A percentile compares a stretch with the other conserved stretches of the same genome.
phyloP scores from a whole-genome alignment of 2,888 invertebrate species.

The Oeneis ivallda region DNA sequence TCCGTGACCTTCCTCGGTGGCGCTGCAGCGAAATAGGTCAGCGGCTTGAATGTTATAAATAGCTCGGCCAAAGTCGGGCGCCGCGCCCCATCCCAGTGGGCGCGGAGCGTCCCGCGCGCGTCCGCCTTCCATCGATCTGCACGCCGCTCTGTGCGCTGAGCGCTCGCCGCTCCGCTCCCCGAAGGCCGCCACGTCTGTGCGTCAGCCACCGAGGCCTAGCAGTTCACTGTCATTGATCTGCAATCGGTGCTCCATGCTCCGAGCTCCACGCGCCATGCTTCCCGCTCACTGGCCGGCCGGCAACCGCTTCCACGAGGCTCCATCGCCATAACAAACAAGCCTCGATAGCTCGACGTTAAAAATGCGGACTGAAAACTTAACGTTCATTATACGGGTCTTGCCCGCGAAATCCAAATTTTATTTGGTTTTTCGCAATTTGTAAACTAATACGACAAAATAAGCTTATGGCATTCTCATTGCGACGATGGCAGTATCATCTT shows the following conservation, averaged over 20 bases:
- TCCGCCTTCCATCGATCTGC: constrained; percentile 53
- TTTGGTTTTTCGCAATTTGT: too few relatives aligned
- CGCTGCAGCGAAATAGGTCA: constrained; percentile 81
- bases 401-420: too few relatives aligned
- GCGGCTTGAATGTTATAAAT: constrained; percentile 81
- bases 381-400: too few relatives aligned
- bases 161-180: constrained; percentile 21
- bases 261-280: neutral
- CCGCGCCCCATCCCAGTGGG: constrained; percentile 70
- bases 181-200: constrained; percentile 27
- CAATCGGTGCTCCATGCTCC: neutral
- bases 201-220: constrained; percentile 44
- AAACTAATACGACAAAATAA: too few relatives aligned
- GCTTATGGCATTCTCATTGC: too few relatives aligned
- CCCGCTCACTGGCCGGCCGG: constrained; percentile 23
- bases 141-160: constrained; percentile 34
- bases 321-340: constrained; percentile 11
- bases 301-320: constrained; percentile 26
- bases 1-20: constrained; percentile 79
- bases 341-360: too few relatives aligned
- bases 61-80: constrained; percentile 80
- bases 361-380: too few relatives aligned
- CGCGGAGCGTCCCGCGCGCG: constrained; percentile 51
- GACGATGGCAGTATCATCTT: too few relatives aligned
- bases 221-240: neutral